Evolutionary conservation across 2,113 vertebrate genomes (phyloP).

Genomic region (Petrocephalus microphthalmus): DNA sequence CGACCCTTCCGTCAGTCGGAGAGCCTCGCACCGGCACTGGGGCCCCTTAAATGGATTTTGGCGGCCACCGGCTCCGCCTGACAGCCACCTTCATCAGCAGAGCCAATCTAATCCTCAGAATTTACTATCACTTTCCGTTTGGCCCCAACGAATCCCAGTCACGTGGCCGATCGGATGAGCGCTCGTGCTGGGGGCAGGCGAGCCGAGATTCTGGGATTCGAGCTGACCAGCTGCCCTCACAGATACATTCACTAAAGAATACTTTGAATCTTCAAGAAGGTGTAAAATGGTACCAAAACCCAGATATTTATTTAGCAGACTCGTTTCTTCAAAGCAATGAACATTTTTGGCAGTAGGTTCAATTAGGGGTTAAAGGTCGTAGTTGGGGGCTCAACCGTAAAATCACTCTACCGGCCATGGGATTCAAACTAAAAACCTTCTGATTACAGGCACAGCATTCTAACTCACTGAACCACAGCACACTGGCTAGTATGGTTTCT

Average conservation of each 20-base stretch:
- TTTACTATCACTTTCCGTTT: background rate
- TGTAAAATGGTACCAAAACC: background rate
- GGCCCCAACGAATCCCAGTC: background rate
- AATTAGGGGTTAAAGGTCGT: background rate
- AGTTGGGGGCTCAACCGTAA: background rate
- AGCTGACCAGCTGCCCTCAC: background rate
- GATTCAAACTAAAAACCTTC: background rate
- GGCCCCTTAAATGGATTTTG: background rate
- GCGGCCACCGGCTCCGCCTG: background rate
- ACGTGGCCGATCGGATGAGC: background rate
- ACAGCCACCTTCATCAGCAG: background rate
- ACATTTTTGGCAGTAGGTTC: background rate
- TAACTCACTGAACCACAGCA: background rate
- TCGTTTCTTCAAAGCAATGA: background rate
- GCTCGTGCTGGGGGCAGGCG: background rate
- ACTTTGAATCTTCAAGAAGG: background rate
- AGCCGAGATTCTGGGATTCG: background rate
- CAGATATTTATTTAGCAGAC: background rate
- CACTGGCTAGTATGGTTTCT: background rate
- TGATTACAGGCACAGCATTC: background rate
- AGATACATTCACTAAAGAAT: background rate
- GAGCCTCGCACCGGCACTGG: background rate
- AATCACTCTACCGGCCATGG: background rate
- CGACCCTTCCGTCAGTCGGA: background rate
- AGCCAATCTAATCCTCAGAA: background rate